Conservation (phyloP, 1,140 invertebrate genomes). For the Nephila pilipes region DNA sequence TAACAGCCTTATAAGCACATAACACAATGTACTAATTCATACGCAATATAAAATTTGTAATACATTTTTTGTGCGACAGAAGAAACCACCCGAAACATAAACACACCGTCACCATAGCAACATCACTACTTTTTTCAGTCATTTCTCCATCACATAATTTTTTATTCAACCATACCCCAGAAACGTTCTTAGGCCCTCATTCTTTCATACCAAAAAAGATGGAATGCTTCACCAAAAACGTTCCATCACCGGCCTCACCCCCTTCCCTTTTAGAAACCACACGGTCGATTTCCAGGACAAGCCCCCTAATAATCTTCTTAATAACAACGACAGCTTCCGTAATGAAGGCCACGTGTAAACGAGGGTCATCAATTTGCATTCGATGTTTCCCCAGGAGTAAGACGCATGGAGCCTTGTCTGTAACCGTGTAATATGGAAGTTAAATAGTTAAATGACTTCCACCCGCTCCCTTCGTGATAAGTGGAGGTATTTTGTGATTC, state of each 20-base stretch:
- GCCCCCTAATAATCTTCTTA: conserved; percentile 32
- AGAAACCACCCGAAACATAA: too few relatives aligned
- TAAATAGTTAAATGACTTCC: not conserved
- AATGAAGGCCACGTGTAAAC: conserved; percentile 19
- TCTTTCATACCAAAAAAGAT: not conserved
- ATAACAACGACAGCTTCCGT: not conserved
- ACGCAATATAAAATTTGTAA: too few relatives aligned
- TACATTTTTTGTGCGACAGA: too few relatives aligned
- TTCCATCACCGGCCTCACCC: not conserved
- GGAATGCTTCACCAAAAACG: too few relatives aligned
- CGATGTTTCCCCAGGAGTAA: not conserved
- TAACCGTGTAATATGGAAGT: not conserved
- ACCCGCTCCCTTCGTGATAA: not conserved
- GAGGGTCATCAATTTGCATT: conserved; percentile 42
- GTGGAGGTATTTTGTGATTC: not conserved
- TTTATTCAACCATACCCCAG: not conserved
- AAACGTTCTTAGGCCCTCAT: not conserved
- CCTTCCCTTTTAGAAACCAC: too few relatives aligned
- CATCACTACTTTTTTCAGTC: too few relatives aligned
- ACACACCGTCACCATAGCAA: too few relatives aligned
- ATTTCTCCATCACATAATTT: not conserved
- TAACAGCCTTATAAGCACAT: not conserved
- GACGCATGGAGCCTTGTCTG: not conserved
- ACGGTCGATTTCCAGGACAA: not conserved
- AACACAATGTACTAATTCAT: too few relatives aligned